Evolutionary conservation across 2,113 vertebrate species (phyloP), one percentile per base, ranked within the genome.

Genomic region (Notothenia coriiceps): DNA sequence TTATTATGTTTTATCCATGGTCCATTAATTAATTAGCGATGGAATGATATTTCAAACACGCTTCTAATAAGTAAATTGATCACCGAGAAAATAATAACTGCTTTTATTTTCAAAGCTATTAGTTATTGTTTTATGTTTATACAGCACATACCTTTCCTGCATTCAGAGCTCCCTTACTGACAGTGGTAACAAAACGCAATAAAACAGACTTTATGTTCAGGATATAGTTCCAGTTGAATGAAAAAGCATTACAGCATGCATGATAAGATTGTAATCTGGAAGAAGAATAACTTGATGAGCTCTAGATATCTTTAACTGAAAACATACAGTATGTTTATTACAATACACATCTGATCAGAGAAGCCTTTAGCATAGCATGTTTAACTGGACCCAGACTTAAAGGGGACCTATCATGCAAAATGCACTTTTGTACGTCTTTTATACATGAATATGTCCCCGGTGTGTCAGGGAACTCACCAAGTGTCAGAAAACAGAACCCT

Each of bases 141-240:
- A 22, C 35, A 67, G 17, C 3, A 49, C 2, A 60, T 10, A 59
- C 17, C 35, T 3, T 43, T 17, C n/a, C 12, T 18, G 40, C 6
- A 68, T 25, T 61, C 18, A 54, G 20, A 47, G 47, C 62, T 35
- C 46, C 55, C 52, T 67, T 33, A 62, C 18, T 14, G 51, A 49
- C 22, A 55, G 15, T 5, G 8, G 14, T 15, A 55, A 40, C n/a
- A 29, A 4, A 29, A 29, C 3, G 29, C 29, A 62, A 70, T 20
- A 54, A 77, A 77, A 61, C 11, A 29, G 64, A 55, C 67, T 17
- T 44, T 17, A 15, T 44, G n/a, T 44, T 70, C 35, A 55, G 11
- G 11, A 44, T 4, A 12, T 14, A 11, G 35, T 44, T 50, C 61
- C 33, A 54, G 33, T 4, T 22, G 10, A 62, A 60, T 60, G 0